Conservation (phyloP, 2,797 vertebrate species). For the Lycodopsis pacificus region DNA sequence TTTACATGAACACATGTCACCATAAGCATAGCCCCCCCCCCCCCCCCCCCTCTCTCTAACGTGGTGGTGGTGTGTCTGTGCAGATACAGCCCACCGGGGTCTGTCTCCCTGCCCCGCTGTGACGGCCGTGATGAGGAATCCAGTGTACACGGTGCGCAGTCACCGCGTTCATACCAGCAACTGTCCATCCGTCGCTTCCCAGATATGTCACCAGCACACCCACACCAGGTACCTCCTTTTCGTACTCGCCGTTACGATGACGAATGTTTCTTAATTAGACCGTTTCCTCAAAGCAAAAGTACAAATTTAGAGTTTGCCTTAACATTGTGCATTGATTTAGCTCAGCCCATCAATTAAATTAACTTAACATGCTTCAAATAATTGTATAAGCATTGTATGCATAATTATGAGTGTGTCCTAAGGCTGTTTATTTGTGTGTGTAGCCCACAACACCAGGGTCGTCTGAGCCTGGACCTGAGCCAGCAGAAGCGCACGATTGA, state of each 20-base stretch:
- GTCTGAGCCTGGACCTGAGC: slow-evolving; percentile 94
- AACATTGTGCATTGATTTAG: slow-evolving; percentile 18
- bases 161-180: slow-evolving; percentile 91
- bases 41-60: not conserved
- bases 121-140: slow-evolving; percentile 95
- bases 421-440: not conserved
- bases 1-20: not conserved
- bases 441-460: slow-evolving; percentile 95
- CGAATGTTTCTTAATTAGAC: slow-evolving; percentile 37
- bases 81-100: slow-evolving; percentile 92
- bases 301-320: slow-evolving; percentile 31
- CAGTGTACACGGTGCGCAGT: slow-evolving; percentile 95
- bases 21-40: not conserved
- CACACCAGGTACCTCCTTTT: slow-evolving; percentile 74
- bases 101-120: slow-evolving; percentile 92
- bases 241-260: slow-evolving; percentile 5
- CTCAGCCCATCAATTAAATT: slow-evolving; percentile 39
- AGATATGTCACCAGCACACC: slow-evolving; percentile 90
- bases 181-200: slow-evolving; percentile 91
- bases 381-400: slow-evolving; percentile 2
- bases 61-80: not conserved
- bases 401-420: not conserved
- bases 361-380: slow-evolving; percentile 3
- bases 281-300: slow-evolving; percentile 28
- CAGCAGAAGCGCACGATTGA: slow-evolving; percentile 85